Evolutionary conservation across 2,113 vertebrate species (phyloP), one percentile per base, ranked within the genome.

Genomic region (Istiophorus platypterus): DNA sequence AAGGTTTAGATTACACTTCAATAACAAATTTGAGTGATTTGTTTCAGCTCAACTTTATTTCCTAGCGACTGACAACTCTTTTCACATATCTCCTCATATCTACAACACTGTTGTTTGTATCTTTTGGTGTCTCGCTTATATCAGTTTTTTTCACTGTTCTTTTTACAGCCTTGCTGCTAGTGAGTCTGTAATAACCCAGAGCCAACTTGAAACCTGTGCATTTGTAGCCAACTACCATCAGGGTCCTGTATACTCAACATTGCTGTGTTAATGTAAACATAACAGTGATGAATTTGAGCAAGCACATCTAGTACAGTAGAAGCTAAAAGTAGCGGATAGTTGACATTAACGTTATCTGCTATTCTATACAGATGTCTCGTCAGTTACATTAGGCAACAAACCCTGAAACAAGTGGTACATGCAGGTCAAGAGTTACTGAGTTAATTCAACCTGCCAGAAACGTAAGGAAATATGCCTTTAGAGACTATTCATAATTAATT

Each of bases 221-320:
- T 24, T 54, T 51, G 7, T 22, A 4, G 47, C 47, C 47, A 17
- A 15, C 42, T 17, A 41, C 7, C 39, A 41, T 9, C 39, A 47
- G 41, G 13, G 41, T 42, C 11, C 15, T 11, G 42, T 49, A 20
- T 1, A 49, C 47, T 5, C 7, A 66, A 58, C 2, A 17, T 15
- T 78, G 24, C 24, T 57, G 9, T 77, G 47, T 41, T 73, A 39
- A 61, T 31, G 18, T 15, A 15, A 52, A 71, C 24, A 27, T 18
- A 52, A 47, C 42, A 80, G 61, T 62, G 45, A 22, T 49, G 29
- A 26, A n/a, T 41, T 64, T 13, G 2, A 29, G 31, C 12, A 3
- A 61, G 9, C 15, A 56, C 73, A 67, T 39, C 39, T 52, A 64
- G 56, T 67, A 0, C 24, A 56, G 34, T 7, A 62, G 56, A 66